These are phyloP conservation scores for Malacosoma neustria DNA, from an alignment of 2,888 invertebrate genomes.

Conservation along the genomic window DNA sequence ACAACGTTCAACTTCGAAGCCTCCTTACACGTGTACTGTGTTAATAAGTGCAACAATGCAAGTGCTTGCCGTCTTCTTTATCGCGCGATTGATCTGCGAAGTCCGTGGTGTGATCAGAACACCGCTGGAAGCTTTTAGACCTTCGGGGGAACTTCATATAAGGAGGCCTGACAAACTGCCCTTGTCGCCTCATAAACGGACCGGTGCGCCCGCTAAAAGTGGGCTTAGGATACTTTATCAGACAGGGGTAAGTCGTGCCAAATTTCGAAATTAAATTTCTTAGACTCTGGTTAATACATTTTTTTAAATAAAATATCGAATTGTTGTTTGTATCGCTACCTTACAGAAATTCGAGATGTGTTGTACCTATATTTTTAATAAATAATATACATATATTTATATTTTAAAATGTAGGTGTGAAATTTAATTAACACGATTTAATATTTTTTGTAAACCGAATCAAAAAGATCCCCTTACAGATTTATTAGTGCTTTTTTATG, in stretches of 20 bases:
- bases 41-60: slow-evolving; percentile 38
- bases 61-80: slow-evolving; percentile 51
- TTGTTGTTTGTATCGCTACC: too few relatives aligned
- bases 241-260: slow-evolving; percentile 81
- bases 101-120: slow-evolving; percentile 62
- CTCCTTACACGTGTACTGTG: slow-evolving; percentile 16
- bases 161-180: slow-evolving; percentile 64
- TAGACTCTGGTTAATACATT: too few relatives aligned
- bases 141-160: slow-evolving; percentile 58
- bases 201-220: slow-evolving; percentile 60
- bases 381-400: too few relatives aligned
- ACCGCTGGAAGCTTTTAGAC: slow-evolving; percentile 74
- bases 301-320: too few relatives aligned
- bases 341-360: too few relatives aligned
- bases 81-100: slow-evolving; percentile 50
- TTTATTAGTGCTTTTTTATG: too few relatives aligned
- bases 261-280: slow-evolving; percentile 13
- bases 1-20: slow-evolving; percentile 22
- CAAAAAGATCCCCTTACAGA: too few relatives aligned
- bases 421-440: too few relatives aligned
- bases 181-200: slow-evolving; percentile 63
- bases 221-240: slow-evolving; percentile 81
- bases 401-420: too few relatives aligned
- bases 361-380: too few relatives aligned
- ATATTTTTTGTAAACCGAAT: too few relatives aligned